phyloP scores from a whole-genome alignment of 2,113 vertebrate genomes.

The Epinephelus moara region DNA sequence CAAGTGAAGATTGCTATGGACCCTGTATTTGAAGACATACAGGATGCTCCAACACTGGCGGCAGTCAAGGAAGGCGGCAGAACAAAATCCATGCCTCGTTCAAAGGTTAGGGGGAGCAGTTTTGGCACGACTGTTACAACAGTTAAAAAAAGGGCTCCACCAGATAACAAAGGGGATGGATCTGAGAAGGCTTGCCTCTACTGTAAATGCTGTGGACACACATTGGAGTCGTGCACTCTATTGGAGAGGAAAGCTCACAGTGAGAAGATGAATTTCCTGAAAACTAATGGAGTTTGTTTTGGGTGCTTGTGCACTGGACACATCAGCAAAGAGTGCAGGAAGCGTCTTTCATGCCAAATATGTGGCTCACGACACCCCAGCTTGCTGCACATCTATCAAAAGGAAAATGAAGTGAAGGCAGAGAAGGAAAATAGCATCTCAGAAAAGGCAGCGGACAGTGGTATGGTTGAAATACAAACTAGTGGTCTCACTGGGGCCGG shows the following conservation, averaged over 20 bases:
- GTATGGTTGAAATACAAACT: not conserved
- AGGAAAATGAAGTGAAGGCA: not conserved
- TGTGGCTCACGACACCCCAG: not conserved
- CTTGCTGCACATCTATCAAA: not conserved
- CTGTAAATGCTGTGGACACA: not conserved
- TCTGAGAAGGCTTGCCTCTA: not conserved
- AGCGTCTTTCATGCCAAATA: not conserved
- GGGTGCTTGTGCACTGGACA: conserved; percentile 16
- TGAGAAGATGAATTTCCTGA: conserved; percentile 8
- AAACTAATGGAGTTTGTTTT: conserved; percentile 7
- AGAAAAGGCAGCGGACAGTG: not conserved
- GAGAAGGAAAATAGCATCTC: not conserved
- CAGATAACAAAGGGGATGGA: too few relatives aligned
- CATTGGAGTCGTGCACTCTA: not conserved
- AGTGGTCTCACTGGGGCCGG: not conserved
- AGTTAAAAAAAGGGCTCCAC: too few relatives aligned
- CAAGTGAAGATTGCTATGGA: too few relatives aligned
- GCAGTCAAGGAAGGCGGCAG: too few relatives aligned
- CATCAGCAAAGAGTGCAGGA: conserved; percentile 10
- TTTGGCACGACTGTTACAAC: too few relatives aligned
- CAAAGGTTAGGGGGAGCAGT: too few relatives aligned
- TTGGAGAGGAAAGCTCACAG: not conserved
- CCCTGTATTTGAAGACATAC: too few relatives aligned
- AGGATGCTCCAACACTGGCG: too few relatives aligned
- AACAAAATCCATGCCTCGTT: too few relatives aligned